Evolutionary conservation across 2,113 vertebrate genomes (phyloP).

Genomic region (Leptobrachium leishanense): DNA sequence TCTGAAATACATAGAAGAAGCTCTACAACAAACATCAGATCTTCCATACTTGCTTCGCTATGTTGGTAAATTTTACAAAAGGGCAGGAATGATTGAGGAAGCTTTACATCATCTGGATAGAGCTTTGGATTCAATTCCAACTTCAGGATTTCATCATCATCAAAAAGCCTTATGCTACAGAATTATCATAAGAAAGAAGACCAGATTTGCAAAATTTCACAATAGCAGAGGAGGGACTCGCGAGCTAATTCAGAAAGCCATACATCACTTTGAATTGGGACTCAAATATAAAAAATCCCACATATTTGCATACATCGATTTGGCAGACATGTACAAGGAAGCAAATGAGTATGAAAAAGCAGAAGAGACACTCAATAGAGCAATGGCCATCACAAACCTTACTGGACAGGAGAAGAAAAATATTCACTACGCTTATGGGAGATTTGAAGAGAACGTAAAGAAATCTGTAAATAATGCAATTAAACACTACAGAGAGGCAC

Average conservation of each 20-base stretch:
- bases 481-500: slow-evolving; percentile 59
- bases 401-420: slow-evolving; percentile 55
- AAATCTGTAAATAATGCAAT: slow-evolving; percentile 66
- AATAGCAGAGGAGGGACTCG: slow-evolving; percentile 40
- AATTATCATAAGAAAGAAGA: background rate
- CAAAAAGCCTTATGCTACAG: slow-evolving; percentile 72
- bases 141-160: slow-evolving; percentile 64
- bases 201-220: slow-evolving; percentile 23
- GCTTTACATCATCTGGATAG: slow-evolving; percentile 60
- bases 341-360: slow-evolving; percentile 56
- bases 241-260: slow-evolving; percentile 50
- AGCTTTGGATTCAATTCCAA: slow-evolving; percentile 62
- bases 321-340: slow-evolving; percentile 62
- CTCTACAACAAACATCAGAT: slow-evolving; percentile 59
- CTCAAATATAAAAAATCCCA: slow-evolving; percentile 56
- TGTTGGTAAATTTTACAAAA: slow-evolving; percentile 73
- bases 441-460: slow-evolving; percentile 55
- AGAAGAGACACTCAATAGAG: slow-evolving; percentile 63
- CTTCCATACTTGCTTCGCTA: slow-evolving; percentile 65
- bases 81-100: slow-evolving; percentile 52
- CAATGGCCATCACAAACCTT: slow-evolving; percentile 53
- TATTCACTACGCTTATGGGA: slow-evolving; percentile 61
- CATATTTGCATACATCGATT: slow-evolving; percentile 56
- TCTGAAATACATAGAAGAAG: slow-evolving; percentile 62
- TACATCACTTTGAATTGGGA: slow-evolving; percentile 63